These are phyloP conservation scores for Calonectris borealis DNA, from an alignment of 2,113 vertebrate species.

Conservation along the genomic window DNA sequence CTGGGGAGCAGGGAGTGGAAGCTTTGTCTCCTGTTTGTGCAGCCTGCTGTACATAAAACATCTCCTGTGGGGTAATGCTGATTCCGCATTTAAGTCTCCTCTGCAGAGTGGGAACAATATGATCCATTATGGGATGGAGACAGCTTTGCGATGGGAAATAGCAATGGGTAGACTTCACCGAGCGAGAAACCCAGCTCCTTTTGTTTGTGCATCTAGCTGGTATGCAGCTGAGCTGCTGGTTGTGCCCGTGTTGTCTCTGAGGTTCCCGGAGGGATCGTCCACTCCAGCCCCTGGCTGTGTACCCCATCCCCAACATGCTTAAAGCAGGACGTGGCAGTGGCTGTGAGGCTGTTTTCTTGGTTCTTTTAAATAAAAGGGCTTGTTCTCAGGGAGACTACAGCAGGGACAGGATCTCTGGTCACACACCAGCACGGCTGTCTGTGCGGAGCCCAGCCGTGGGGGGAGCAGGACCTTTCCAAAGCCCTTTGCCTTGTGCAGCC, in stretches of 20 bases:
- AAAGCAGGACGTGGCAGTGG: neutral
- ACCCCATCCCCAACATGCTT: neutral
- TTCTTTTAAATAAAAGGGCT: accelerated
- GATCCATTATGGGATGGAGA: constrained; percentile 39
- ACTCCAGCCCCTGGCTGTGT: neutral
- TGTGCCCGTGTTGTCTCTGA: accelerated
- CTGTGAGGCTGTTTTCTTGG: neutral
- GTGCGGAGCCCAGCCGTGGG: accelerated
- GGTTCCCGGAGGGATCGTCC: accelerated
- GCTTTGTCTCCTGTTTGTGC: neutral
- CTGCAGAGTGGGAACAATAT: neutral
- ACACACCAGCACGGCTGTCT: accelerated
- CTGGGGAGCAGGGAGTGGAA: neutral
- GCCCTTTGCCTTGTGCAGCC: neutral
- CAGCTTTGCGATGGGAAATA: neutral
- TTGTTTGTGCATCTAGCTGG: neutral
- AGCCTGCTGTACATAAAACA: neutral
- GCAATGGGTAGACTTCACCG: neutral
- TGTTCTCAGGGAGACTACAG: neutral
- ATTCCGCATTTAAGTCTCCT: neutral
- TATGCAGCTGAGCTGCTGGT: neutral
- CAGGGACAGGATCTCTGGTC: neutral
- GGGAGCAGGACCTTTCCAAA: neutral
- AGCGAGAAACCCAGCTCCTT: neutral
- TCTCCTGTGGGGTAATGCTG: constrained; percentile 47